These are phyloP conservation scores for Echiichthys vipera DNA, from an alignment of 2,797 vertebrate genomes.

Conservation along the genomic window DNA sequence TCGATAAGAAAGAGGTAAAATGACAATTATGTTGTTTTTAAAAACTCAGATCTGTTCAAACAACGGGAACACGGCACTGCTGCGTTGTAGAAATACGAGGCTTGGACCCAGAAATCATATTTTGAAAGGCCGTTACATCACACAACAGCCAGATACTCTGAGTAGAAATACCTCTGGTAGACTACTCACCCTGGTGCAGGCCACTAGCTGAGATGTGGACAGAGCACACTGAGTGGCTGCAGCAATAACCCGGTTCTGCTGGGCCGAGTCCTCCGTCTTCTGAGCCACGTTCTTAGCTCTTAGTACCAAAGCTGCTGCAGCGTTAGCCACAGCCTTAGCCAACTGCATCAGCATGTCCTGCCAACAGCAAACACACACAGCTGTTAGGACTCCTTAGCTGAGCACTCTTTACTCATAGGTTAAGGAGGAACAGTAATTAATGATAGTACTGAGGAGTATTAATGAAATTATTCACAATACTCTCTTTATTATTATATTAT, in stretches of 20 bases:
- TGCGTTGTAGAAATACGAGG: too few relatives aligned
- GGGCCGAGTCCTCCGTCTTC: slow-evolving; percentile 90
- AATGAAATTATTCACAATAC: not conserved
- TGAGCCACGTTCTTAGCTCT: slow-evolving; percentile 98
- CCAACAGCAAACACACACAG: slow-evolving; percentile 3
- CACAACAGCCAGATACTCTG: too few relatives aligned
- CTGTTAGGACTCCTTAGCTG: not conserved
- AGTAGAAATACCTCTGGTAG: not conserved
- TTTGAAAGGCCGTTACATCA: too few relatives aligned
- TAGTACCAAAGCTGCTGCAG: slow-evolving; percentile 93
- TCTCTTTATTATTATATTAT: too few relatives aligned
- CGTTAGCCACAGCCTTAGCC: slow-evolving; percentile 95
- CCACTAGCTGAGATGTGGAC: slow-evolving; percentile 97
- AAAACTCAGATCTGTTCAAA: too few relatives aligned
- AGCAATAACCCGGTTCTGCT: slow-evolving; percentile 96
- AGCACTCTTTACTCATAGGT: not conserved
- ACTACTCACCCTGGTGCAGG: slow-evolving; percentile 93
- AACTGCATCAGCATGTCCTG: slow-evolving; percentile 98
- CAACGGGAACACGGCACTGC: too few relatives aligned
- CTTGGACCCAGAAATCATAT: too few relatives aligned
- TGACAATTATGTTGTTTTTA: too few relatives aligned
- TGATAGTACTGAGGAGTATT: not conserved
- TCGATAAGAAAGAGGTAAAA: too few relatives aligned
- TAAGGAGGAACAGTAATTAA: not conserved
- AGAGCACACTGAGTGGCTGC: slow-evolving; percentile 97